Conservation (phyloP, 2,113 vertebrate species). For the Aegotheles bennettii region DNA sequence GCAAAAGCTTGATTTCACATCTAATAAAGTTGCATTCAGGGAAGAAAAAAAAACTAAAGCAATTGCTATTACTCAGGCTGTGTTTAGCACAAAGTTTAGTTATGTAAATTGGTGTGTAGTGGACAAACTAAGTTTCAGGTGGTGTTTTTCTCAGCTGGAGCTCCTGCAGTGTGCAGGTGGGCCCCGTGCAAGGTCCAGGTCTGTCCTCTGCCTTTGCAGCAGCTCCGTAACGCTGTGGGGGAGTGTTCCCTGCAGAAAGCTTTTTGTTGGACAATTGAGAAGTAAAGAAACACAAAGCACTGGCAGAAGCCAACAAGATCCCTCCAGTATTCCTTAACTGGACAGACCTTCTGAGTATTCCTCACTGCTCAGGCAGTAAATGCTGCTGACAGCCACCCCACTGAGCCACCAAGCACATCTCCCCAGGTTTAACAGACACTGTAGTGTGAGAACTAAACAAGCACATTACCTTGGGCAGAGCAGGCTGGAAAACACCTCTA, state of each 20-base stretch:
- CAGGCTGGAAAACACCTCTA: neutral
- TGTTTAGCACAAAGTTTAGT: neutral
- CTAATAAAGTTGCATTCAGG: neutral
- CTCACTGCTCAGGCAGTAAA: accelerated
- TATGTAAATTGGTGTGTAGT: neutral
- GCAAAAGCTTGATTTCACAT: neutral
- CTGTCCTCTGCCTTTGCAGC: neutral
- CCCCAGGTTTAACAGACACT: neutral
- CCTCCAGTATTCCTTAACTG: neutral
- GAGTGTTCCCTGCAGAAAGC: neutral
- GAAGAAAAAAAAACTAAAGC: neutral
- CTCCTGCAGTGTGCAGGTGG: neutral
- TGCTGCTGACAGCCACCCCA: neutral
- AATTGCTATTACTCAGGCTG: neutral
- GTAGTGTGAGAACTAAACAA: neutral
- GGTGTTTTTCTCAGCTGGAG: neutral
- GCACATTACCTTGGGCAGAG: neutral
- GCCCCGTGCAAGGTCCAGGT: no score
- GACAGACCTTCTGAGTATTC: neutral
- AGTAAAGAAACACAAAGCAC: neutral
- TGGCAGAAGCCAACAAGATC: neutral
- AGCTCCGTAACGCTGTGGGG: neutral
- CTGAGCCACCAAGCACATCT: neutral
- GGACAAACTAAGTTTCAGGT: neutral
- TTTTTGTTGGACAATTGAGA: neutral